Evolutionary conservation across 2,797 vertebrate species (phyloP).

Genomic region (Poecilia gillii): DNA sequence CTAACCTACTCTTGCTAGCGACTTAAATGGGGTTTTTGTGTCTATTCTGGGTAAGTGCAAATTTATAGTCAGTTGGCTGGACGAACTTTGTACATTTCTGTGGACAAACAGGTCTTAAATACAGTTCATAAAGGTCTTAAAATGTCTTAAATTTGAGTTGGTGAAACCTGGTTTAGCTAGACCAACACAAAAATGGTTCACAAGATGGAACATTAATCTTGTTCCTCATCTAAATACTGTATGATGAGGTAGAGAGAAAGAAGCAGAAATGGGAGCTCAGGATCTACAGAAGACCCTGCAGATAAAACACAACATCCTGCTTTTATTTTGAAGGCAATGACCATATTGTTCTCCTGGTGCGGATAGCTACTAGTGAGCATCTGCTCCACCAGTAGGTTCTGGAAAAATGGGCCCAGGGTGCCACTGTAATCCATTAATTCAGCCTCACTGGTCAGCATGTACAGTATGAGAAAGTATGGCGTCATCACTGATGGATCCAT

Average conservation of each 20-base stretch:
- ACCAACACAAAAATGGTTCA: background rate
- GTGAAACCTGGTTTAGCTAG: background rate
- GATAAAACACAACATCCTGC: background rate
- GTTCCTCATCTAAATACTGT: background rate
- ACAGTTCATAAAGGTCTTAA: too few species aligned
- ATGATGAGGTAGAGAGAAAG: background rate
- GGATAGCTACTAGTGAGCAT: slow-evolving; percentile 69
- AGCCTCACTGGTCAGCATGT: slow-evolving; percentile 54
- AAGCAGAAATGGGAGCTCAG: background rate
- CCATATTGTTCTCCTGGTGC: slow-evolving; percentile 20
- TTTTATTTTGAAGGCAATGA: slow-evolving; percentile 1
- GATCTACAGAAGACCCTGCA: background rate
- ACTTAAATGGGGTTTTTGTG: too few species aligned
- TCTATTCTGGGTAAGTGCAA: too few species aligned
- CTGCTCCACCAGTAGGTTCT: slow-evolving; percentile 68
- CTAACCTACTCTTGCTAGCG: too few species aligned
- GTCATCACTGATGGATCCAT: background rate
- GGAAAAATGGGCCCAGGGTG: slow-evolving; percentile 43
- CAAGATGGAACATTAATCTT: background rate
- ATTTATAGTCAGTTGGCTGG: too few species aligned
- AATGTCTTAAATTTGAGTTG: too few species aligned
- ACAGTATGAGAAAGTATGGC: slow-evolving; percentile 12
- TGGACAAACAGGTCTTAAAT: too few species aligned
- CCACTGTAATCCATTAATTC: slow-evolving; percentile 72
- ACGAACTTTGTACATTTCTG: too few species aligned